Evolutionary conservation across 2,113 vertebrate species (phyloP).

Genomic region (Nesogale talazaci): DNA sequence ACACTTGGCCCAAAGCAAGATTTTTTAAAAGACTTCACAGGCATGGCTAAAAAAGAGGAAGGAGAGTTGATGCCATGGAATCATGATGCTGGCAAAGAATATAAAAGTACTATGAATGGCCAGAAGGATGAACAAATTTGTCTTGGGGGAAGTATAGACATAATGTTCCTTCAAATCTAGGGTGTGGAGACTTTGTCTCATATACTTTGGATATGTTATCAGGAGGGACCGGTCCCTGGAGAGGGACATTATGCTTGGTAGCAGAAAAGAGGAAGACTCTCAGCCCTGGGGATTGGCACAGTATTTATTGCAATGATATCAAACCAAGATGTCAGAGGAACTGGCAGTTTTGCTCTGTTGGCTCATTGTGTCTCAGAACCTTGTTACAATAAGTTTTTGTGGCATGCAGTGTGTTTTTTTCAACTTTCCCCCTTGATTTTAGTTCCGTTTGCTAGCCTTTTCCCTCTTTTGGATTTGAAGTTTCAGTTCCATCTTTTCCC

Average conservation of each 20-base stretch:
- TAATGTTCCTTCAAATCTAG: background rate
- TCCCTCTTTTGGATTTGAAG: conserved; percentile 1
- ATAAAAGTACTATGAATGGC: background rate
- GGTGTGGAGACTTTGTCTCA: background rate
- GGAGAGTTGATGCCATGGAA: background rate
- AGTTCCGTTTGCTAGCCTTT: background rate
- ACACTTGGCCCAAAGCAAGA: background rate
- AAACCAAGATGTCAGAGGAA: background rate
- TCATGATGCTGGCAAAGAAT: background rate
- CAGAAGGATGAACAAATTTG: background rate
- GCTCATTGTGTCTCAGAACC: background rate
- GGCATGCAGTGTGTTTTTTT: background rate
- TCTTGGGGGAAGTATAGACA: background rate
- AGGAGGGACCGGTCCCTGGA: background rate
- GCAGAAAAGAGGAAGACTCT: background rate
- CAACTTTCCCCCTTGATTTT: background rate
- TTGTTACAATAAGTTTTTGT: background rate
- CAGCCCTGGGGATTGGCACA: background rate
- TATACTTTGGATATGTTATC: no score
- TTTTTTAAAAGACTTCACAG: no score
- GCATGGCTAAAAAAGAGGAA: background rate
- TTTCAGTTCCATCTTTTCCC: background rate
- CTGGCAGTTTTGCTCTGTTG: background rate
- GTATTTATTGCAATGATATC: background rate
- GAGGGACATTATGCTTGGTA: background rate